Evolutionary conservation across 1,140 invertebrate species (phyloP).

Genomic region (Melitaea cinxia): DNA sequence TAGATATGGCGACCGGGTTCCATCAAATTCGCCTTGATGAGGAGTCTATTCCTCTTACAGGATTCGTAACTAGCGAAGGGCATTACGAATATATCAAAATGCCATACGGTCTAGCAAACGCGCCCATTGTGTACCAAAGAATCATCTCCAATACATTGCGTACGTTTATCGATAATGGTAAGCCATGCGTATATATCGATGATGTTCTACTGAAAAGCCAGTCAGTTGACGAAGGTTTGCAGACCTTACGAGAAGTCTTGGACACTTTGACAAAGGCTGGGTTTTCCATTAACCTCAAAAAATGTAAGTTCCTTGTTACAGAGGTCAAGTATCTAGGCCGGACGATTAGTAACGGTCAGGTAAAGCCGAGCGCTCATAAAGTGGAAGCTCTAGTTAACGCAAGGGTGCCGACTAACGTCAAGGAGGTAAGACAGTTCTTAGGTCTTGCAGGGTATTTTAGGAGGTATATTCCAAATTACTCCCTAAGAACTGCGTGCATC

Average conservation of each 20-base stretch:
- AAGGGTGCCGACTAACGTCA: constrained; percentile 30
- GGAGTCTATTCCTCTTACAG: constrained; percentile 5
- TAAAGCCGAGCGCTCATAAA: constrained; percentile 26
- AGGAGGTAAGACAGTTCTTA: constrained; percentile 40
- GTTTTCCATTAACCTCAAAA: constrained; percentile 26
- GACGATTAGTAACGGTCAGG: constrained; percentile 25
- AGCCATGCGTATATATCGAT: constrained; percentile 25
- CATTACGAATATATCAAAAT: constrained; percentile 29
- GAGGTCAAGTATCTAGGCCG: constrained; percentile 30
- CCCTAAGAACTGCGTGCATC: constrained; percentile 29
- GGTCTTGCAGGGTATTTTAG: constrained; percentile 40
- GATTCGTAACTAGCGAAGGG: constrained; percentile 22
- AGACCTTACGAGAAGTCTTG: too few relatives aligned
- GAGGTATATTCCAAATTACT: constrained; percentile 33
- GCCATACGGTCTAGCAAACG: constrained; percentile 24
- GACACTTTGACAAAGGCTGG: constrained; percentile 17
- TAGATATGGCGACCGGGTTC: constrained; percentile 30
- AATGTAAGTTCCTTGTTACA: neutral
- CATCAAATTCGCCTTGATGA: constrained; percentile 15
- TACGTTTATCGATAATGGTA: constrained; percentile 13
- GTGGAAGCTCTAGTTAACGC: constrained; percentile 35
- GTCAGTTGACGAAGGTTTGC: constrained; percentile 20
- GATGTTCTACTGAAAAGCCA: constrained; percentile 18
- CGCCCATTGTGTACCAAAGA: constrained; percentile 19
- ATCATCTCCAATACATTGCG: constrained; percentile 22